Evolutionary conservation across 2,113 vertebrate genomes (phyloP), one percentile per base, ranked within the genome.

Genomic region (Noturus placidus): DNA sequence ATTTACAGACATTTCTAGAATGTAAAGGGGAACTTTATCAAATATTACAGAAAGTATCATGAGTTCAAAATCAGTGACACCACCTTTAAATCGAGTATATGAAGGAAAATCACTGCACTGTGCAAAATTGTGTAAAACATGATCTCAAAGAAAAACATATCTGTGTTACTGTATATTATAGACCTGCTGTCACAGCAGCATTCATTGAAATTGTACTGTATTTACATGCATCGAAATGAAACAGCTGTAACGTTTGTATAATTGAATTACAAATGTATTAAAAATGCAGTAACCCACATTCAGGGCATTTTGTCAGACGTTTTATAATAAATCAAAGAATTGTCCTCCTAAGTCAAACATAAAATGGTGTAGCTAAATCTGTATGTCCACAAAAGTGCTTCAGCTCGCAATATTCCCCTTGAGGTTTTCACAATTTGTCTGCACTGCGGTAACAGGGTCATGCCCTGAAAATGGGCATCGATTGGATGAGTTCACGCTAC

Each of bases 391-490:
- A 84, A 74, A 17, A 69, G 72, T 77, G 82, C 35, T 79, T 88
- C 81, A 65, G 82, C 77, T 87, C 76, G 69, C 82, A 83, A 69
- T n/a, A 72, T 76, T 82, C 86, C 87, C 83, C 89, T 72, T 35
- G 33, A 79, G 89, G 70, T 54, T 81, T 81, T 84, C 70, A 72
- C 85, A 83, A 69, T 85, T 89, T 82, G 82, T 89, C 78, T 82
- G 77, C 77, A 11, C 57, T 30, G 84, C 78, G 78, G 89, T 90
- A 90, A 90, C 82, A 84, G 89, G 89, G 89, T 90, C 89, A 89
- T 87, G 78, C 89, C 88, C 87, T 79, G 78, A 89, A 90, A 90
- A 89, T 85, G 86, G 87, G 82, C 87, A 90, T 90, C 70, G 85
- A 90, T 89, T 90, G 87, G 87, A 85, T 85, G 83, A 87, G 89